Percentiles rank a stretch among this genome's conserved stretches.
These are phyloP conservation scores for Anthoptus insignis DNA, from an alignment of 2,888 invertebrate species.

Conservation along the genomic window DNA sequence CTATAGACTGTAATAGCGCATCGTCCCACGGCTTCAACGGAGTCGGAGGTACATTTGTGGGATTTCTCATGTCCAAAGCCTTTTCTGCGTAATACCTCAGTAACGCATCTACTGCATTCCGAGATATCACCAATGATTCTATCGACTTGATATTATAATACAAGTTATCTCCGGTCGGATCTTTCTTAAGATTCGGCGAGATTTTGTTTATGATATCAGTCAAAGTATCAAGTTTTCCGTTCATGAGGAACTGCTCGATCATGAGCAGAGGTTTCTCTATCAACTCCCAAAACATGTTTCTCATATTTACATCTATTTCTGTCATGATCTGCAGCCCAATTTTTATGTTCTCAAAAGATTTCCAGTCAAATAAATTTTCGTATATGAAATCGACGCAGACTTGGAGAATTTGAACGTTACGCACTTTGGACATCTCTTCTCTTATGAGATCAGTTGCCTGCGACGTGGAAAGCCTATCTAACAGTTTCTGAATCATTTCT, in stretches of 20 bases:
- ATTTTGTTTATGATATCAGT: conserved; percentile 88
- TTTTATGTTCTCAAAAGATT: conserved; percentile 87
- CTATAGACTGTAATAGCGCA: conserved; percentile 87
- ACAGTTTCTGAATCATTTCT: conserved; percentile 80
- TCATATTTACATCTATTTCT: conserved; percentile 86
- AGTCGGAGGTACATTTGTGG: conserved; percentile 66
- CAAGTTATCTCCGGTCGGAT: conserved; percentile 81
- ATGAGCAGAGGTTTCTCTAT: conserved; percentile 91
- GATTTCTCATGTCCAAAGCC: conserved; percentile 90
- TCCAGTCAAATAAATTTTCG: conserved; percentile 79
- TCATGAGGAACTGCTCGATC: conserved; percentile 96
- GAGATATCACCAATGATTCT: conserved; percentile 83
- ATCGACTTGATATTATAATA: conserved; percentile 88
- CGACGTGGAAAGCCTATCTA: conserved; percentile 86
- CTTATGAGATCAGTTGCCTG: conserved; percentile 89
- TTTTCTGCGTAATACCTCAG: conserved; percentile 93
- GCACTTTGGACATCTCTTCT: conserved; percentile 88
- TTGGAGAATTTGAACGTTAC: conserved; percentile 88
- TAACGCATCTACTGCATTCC: conserved; percentile 90
- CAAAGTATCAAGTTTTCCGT: conserved; percentile 91
- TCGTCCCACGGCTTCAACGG: conserved; percentile 80
- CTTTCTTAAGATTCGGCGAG: conserved; percentile 73
- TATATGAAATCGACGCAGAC: conserved; percentile 89
- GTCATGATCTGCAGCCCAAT: conserved; percentile 90
- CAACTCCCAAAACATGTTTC: conserved; percentile 88